These are phyloP conservation scores for Agapornis canus DNA, from an alignment of 2,797 vertebrate species.

Conservation along the genomic window DNA sequence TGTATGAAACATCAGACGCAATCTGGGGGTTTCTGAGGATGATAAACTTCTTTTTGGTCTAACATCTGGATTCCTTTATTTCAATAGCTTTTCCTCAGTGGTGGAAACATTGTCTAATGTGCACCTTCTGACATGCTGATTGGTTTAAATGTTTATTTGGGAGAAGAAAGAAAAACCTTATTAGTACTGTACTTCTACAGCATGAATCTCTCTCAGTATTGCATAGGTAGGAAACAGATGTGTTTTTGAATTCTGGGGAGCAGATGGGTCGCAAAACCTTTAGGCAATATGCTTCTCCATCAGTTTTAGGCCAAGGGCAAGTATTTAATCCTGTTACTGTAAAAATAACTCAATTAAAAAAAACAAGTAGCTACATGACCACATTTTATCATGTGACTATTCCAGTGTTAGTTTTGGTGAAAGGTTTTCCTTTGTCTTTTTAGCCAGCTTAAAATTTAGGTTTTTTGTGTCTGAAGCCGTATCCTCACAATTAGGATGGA, in stretches of 20 bases:
- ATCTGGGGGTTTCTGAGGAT: conserved; percentile 53
- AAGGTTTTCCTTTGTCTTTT: neutral
- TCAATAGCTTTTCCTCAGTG: conserved; percentile 54
- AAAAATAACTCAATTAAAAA: neutral
- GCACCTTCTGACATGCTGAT: conserved; percentile 66
- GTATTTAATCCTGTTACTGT: neutral
- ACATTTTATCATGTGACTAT: rapidly evolving
- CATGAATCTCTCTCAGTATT: neutral
- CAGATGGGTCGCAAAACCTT: conserved; percentile 22
- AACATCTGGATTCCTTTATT: conserved; percentile 75
- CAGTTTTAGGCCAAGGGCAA: neutral
- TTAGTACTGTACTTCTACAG: neutral
- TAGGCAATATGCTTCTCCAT: neutral
- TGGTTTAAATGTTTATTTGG: conserved; percentile 53
- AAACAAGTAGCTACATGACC: neutral
- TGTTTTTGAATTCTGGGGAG: neutral
- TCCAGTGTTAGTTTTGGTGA: neutral
- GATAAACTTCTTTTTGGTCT: conserved; percentile 42
- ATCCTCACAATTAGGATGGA: rapidly evolving
- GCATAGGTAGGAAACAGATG: neutral
- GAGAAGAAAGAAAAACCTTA: conserved; percentile 22
- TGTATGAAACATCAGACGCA: conserved; percentile 33
- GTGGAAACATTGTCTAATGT: conserved; percentile 52
- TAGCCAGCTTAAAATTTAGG: neutral
- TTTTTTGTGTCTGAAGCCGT: neutral